Evolutionary conservation across 2,113 vertebrate species (phyloP).

Genomic region (Oenanthe melanoleuca): DNA sequence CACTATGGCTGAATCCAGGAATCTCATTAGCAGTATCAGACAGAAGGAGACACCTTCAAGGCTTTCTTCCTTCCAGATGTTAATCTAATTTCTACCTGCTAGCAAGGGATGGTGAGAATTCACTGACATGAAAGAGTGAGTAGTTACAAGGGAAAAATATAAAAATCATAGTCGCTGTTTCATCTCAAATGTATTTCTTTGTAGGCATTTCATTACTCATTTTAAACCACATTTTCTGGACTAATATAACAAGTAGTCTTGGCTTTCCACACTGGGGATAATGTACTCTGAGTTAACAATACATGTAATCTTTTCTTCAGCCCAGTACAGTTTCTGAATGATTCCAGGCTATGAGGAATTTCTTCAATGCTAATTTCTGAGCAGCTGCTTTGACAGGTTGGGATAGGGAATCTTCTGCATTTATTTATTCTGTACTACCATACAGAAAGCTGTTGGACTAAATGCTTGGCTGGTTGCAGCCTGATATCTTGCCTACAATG

Average conservation of each 20-base stretch:
- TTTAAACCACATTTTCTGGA: background rate
- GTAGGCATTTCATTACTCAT: background rate
- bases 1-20: background rate
- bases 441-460: background rate
- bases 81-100: conserved; percentile 6
- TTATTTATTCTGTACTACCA: background rate
- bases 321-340: background rate
- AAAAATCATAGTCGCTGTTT: background rate
- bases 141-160: background rate
- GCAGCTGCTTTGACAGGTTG: background rate
- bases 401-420: background rate
- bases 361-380: background rate
- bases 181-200: background rate
- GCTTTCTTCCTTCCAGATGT: background rate
- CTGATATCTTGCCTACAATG: background rate
- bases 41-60: background rate
- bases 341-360: background rate
- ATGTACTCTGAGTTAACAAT: background rate
- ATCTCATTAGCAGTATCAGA: background rate
- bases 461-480: background rate
- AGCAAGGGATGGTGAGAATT: background rate
- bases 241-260: background rate
- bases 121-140: background rate
- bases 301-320: background rate
- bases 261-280: background rate